Evolutionary conservation across 2,888 invertebrate genomes (phyloP).

Genomic region (Lithophane leautieri): DNA sequence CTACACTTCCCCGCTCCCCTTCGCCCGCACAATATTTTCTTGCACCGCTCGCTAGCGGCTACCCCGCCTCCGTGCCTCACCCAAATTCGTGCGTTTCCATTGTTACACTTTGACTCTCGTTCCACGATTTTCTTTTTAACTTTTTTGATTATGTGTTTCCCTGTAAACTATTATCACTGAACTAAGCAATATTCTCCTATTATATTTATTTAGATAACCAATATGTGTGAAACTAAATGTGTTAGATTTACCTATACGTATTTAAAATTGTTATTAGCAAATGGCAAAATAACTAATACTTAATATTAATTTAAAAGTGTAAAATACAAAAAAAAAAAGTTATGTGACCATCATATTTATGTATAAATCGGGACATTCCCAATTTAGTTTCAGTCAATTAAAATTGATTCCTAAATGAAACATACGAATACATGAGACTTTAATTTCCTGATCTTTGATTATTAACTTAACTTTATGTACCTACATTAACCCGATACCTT

Average conservation of each 20-base stretch:
- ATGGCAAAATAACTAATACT: not conserved
- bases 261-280: not conserved
- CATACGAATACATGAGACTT: not conserved
- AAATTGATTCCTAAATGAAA: not conserved
- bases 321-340: not conserved
- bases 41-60: constrained; percentile 79
- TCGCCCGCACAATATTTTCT: constrained; percentile 82
- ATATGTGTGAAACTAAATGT: too few relatives aligned
- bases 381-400: not conserved
- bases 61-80: constrained; percentile 86
- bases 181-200: not conserved
- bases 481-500: not conserved
- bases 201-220: not conserved
- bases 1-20: constrained; percentile 72
- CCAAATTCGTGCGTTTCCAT: constrained; percentile 81
- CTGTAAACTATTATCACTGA: not conserved
- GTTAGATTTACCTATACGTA: not conserved
- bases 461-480: not conserved
- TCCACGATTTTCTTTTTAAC: not conserved
- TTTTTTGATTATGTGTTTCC: not conserved
- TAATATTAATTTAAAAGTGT: not conserved
- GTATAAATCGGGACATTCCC: not conserved
- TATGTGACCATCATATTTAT: constrained; percentile 4
- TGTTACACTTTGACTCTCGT: constrained; percentile 61
- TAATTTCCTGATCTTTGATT: not conserved